These are phyloP conservation scores for Cololabis saira DNA, from an alignment of 2,113 vertebrate genomes.

Conservation along the genomic window DNA sequence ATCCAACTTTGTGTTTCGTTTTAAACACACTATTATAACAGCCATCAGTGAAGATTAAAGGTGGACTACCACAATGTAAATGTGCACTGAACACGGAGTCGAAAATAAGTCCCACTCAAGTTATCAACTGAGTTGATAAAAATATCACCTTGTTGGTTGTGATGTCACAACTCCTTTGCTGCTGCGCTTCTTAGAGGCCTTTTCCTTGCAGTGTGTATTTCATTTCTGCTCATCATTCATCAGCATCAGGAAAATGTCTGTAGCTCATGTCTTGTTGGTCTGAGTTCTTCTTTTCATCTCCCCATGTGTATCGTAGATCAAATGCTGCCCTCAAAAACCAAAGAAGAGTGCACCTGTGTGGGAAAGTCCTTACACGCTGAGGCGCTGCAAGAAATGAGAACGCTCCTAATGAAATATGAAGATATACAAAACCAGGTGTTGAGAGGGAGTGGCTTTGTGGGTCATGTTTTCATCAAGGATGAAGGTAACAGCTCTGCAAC, in stretches of 20 bases:
- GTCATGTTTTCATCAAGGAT: conserved; percentile 22
- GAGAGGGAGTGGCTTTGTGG: not conserved
- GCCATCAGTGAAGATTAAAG: too few species aligned
- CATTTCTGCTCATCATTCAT: not conserved
- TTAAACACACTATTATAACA: too few species aligned
- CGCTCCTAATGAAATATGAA: conserved; percentile 15
- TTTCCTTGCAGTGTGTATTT: not conserved
- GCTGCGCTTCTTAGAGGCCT: not conserved
- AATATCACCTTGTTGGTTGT: not conserved
- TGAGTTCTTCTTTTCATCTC: not conserved
- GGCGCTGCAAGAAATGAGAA: conserved; percentile 21
- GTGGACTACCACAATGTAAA: not conserved
- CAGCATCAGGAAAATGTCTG: not conserved
- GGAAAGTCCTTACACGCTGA: not conserved
- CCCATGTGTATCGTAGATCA: too few species aligned
- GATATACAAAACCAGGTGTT: conserved; percentile 30
- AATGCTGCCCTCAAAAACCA: too few species aligned
- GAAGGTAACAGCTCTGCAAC: conserved; percentile 24
- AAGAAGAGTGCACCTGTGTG: conserved; percentile 5
- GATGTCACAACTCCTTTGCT: not conserved
- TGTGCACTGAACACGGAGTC: not conserved
- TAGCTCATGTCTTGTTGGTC: not conserved
- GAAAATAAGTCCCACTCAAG: too few species aligned
- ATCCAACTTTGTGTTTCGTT: too few species aligned
- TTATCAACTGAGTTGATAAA: too few species aligned